phyloP scores from a whole-genome alignment of 2,888 invertebrate species.

The Ferdinandea cuprea region DNA sequence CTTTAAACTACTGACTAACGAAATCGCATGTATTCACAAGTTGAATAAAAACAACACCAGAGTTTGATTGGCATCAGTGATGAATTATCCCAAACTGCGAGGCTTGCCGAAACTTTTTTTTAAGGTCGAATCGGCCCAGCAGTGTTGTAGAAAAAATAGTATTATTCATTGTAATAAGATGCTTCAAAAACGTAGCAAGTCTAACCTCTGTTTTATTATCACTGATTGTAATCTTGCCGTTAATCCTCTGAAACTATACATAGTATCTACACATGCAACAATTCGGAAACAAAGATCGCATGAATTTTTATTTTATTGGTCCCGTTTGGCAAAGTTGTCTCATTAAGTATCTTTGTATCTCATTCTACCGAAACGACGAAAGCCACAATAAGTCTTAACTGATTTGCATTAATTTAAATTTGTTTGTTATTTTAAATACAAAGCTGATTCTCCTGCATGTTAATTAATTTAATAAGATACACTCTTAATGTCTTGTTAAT shows the following conservation, averaged over 20 bases:
- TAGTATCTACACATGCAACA: slow-evolving; percentile 24
- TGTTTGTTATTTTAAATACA: not conserved
- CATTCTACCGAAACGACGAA: slow-evolving; percentile 36
- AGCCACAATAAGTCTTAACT: slow-evolving; percentile 49
- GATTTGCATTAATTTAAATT: slow-evolving; percentile 52
- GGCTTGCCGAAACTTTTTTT: no score
- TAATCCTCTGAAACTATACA: no score
- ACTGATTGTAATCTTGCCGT: slow-evolving; percentile 46
- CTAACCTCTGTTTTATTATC: slow-evolving; percentile 53
- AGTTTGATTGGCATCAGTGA: no score
- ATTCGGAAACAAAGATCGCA: slow-evolving; percentile 34
- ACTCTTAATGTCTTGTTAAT: slow-evolving; percentile 64
- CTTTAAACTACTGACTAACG: no score
- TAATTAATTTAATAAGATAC: slow-evolving; percentile 74
- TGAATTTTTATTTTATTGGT: slow-evolving; percentile 52
- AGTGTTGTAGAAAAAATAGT: no score
- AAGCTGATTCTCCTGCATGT: slow-evolving; percentile 35
- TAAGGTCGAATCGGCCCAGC: no score
- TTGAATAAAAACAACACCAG: no score
- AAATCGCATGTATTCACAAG: no score
- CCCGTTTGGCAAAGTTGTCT: slow-evolving; percentile 20
- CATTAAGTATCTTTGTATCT: slow-evolving; percentile 51
- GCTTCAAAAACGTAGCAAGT: no score
- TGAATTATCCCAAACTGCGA: no score
- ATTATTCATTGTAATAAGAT: no score